Evolutionary conservation across 1,140 invertebrate species (phyloP).

Genomic region (Zophobas morio): DNA sequence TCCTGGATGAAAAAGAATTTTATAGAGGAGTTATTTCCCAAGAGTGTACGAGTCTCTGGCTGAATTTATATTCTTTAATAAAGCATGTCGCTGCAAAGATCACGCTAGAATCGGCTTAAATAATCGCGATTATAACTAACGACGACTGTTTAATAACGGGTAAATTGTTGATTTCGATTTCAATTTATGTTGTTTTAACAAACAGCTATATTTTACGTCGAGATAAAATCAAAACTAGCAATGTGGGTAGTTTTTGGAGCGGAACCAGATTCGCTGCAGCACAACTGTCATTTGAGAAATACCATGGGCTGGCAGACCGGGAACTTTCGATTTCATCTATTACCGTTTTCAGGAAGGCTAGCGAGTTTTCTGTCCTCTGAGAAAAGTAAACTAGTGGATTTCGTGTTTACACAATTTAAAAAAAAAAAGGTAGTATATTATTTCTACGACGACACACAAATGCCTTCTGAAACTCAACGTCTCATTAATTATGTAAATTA

Average conservation of each 20-base stretch:
- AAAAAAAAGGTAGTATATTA: no score
- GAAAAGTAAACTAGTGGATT: no score
- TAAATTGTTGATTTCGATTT: neutral
- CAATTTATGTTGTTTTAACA: slow-evolving; percentile 1
- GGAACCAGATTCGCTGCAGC: slow-evolving; percentile 18
- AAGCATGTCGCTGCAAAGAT: no score
- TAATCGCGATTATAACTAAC: no score
- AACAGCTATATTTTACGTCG: neutral
- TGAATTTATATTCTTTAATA: no score
- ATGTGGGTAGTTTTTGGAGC: slow-evolving; percentile 29
- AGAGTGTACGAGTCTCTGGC: neutral
- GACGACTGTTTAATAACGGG: neutral
- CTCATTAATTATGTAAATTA: no score
- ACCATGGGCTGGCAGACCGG: neutral
- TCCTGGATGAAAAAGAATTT: slow-evolving; percentile 9
- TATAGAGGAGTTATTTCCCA: neutral
- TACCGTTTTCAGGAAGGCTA: slow-evolving; percentile 1
- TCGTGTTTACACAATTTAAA: no score
- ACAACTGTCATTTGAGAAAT: slow-evolving; percentile 11
- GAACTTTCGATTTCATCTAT: slow-evolving; percentile 21
- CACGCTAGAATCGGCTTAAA: no score
- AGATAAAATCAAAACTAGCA: slow-evolving; percentile 23
- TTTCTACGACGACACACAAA: no score
- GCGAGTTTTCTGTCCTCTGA: no score
- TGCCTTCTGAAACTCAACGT: no score